Percentiles rank a stretch among this genome's conserved stretches.
phyloP scores from a whole-genome alignment of 2,888 invertebrate genomes.

The Acanthosepion esculentum region DNA sequence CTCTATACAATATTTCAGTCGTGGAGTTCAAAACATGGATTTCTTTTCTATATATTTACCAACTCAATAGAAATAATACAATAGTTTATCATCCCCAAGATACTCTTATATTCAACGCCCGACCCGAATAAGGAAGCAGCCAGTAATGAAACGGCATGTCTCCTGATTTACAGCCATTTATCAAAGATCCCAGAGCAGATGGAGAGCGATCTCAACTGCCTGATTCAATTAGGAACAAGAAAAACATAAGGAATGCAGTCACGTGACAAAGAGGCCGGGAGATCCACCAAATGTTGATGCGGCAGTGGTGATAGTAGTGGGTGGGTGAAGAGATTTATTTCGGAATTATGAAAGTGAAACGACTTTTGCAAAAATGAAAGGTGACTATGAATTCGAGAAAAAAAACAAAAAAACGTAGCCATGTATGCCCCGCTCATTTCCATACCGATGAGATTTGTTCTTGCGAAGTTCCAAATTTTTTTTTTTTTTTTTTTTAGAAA shows the following conservation, averaged over 20 bases:
- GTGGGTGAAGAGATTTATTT: not conserved
- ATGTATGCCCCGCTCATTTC: not conserved
- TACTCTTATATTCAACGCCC: no score
- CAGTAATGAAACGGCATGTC: not conserved
- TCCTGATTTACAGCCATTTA: not conserved
- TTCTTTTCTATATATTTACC: no score
- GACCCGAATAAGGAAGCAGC: no score
- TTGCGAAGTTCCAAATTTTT: no score
- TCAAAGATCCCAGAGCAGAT: not conserved
- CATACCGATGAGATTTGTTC: no score
- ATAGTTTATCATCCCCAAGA: no score
- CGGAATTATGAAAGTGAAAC: no score
- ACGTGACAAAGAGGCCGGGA: not conserved
- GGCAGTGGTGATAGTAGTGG: not conserved
- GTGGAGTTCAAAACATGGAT: no score
- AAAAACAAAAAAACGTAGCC: not conserved
- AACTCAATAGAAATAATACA: no score
- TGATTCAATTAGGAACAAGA: not conserved
- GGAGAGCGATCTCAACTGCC: not conserved
- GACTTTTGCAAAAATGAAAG: no score
- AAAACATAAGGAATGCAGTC: conserved; percentile 16
- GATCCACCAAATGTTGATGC: not conserved
- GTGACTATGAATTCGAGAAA: not conserved
- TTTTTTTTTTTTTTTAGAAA: no score
- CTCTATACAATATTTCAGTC: no score